Evolutionary conservation across 2,888 invertebrate genomes (phyloP), one percentile per base, ranked within the genome.

Genomic region (Microchrysa polita): DNA sequence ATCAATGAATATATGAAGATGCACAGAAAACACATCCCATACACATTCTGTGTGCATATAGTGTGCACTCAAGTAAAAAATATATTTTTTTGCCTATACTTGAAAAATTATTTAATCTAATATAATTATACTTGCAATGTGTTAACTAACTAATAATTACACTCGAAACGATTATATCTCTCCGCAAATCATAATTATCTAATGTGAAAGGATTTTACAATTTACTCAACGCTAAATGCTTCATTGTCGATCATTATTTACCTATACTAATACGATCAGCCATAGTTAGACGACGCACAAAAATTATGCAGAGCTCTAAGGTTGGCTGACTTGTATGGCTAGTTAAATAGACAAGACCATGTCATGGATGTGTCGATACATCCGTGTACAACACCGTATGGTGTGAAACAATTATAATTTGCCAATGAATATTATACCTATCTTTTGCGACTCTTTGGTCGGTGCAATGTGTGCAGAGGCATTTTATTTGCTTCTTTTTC

Each of bases 101-200:
- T 4, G 2, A 40, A 65, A 48, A 22, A 61, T 40, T 65, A 65
- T 65, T 65, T 20, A 65, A 65, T 65, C 65, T 48, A 65, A 65
- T 48, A 65, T 65, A 65, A 65, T 65, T 48, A n/a, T n/a, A 48
- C 65, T 44, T 44, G 48, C 22, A 65, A 65, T 48, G 65, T 65
- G 65, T 65, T 65, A 65, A 65, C 65, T 65, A 65, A 65, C 65
- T 65, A 65, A 65, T 48, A 65, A 65, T 65, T 65, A 65, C 65
- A 44, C 22, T 48, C 27, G n/a, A n/a, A 34, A 20, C 65, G 44
- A 65, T 65, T 65, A n/a, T n/a, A 65, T 65, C 65, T 65, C 61
- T 10, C n/a, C n/a, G n/a, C n/a, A n/a, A 9, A 16, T n/a, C 44
- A 48, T 65, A 23, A 65, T 65, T 48, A 61, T 48, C 65, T 48